These are phyloP conservation scores for Botrylloides violaceus DNA, from an alignment of 23 tunicate genomes.

Conservation along the genomic window DNA sequence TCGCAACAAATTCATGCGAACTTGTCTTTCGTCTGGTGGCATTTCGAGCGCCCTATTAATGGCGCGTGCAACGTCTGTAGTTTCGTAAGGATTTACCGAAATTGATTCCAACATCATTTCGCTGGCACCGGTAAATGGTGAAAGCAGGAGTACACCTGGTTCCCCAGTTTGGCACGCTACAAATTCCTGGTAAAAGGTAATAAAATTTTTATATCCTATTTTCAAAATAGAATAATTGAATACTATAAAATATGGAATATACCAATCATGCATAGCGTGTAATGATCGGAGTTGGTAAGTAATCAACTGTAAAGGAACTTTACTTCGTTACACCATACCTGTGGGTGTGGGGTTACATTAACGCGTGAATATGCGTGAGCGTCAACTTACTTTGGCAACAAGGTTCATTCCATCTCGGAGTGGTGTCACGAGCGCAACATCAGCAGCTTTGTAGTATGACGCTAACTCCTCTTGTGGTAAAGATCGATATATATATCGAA, in stretches of 20 bases:
- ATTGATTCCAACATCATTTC: conserved; percentile 23
- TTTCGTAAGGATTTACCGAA: conserved; percentile 20
- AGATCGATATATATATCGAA: conserved; percentile 24
- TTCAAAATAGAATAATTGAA: too few species aligned
- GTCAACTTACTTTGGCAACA: conserved; percentile 16
- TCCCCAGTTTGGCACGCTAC: conserved; percentile 23
- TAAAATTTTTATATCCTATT: too few species aligned
- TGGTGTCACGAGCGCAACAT: conserved; percentile 24
- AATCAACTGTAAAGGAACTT: too few species aligned
- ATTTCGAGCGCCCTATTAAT: conserved; percentile 12
- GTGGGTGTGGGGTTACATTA: too few species aligned
- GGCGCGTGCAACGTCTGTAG: conserved; percentile 17
- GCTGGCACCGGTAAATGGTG: conserved; percentile 24
- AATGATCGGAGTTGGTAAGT: too few species aligned
- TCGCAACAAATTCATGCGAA: conserved; percentile 21
- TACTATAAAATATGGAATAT: too few species aligned
- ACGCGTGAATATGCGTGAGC: too few species aligned
- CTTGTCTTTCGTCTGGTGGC: conserved; percentile 19
- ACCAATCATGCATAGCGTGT: too few species aligned
- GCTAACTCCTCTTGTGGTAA: conserved; percentile 19
- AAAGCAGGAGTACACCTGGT: conserved; percentile 15
- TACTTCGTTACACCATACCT: too few species aligned
- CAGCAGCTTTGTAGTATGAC: conserved; percentile 17
- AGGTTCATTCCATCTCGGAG: conserved; percentile 28
- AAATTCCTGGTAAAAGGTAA: conserved; percentile 6